Evolutionary conservation across 2,113 vertebrate species (phyloP).

Genomic region (Sylvia atricapilla): DNA sequence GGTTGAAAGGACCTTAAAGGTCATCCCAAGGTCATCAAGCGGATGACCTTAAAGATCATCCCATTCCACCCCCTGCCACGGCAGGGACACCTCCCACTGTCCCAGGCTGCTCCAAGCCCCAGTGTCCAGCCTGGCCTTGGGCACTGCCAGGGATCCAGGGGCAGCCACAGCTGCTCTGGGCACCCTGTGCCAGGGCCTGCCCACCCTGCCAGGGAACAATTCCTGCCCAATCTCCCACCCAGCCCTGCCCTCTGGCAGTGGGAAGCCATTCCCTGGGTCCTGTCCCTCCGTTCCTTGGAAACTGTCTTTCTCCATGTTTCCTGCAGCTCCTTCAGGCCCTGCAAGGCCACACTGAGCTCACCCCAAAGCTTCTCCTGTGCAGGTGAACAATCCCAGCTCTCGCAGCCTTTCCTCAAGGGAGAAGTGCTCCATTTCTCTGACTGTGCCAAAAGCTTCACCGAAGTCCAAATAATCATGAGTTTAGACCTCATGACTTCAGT

Average conservation of each 20-base stretch:
- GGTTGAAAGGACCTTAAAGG: not conserved
- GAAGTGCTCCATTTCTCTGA: not conserved
- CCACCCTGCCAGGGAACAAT: not conserved
- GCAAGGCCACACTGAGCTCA: fast-evolving
- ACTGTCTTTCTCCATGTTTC: not conserved
- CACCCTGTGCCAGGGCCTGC: not conserved
- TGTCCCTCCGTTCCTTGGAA: fast-evolving
- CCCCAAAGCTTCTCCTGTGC: not conserved
- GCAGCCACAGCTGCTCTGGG: not conserved
- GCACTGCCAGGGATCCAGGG: not conserved
- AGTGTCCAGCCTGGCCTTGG: not conserved
- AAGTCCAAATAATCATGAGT: not conserved
- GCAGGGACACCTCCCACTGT: not conserved
- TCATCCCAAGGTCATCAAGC: not conserved
- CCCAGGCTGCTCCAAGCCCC: not conserved
- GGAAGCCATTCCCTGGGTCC: not conserved
- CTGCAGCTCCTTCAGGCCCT: not conserved
- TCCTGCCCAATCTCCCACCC: not conserved
- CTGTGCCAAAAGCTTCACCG: not conserved
- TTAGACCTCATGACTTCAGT: not conserved
- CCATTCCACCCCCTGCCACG: fast-evolving
- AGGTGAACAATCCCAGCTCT: not conserved
- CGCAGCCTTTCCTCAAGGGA: not conserved
- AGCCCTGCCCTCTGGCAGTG: fast-evolving
- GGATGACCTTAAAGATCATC: not conserved